These are phyloP conservation scores for Trachelus tabidus DNA, from an alignment of 2,888 invertebrate species.

Conservation along the genomic window DNA sequence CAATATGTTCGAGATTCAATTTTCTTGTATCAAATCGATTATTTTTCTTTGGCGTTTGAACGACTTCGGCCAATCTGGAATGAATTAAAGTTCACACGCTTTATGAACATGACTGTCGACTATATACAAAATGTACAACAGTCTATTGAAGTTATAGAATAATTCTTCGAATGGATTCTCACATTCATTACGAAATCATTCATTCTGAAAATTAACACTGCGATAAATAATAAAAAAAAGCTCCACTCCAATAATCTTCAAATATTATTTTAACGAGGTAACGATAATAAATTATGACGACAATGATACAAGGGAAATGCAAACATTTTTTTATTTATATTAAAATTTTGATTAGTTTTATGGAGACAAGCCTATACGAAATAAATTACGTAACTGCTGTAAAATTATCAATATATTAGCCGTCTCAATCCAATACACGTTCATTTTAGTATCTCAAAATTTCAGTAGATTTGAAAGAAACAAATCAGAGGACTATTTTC, in stretches of 20 bases:
- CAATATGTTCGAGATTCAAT: background rate
- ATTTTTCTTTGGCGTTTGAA: background rate
- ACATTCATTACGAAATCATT: too few species aligned
- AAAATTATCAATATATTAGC: background rate
- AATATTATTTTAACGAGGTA: background rate
- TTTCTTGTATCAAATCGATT: background rate
- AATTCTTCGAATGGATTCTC: too few species aligned
- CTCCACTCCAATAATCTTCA: too few species aligned
- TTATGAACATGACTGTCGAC: background rate
- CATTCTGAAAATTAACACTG: too few species aligned
- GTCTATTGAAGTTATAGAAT: too few species aligned
- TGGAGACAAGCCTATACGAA: background rate
- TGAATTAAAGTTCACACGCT: background rate
- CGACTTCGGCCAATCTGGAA: background rate
- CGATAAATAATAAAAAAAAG: too few species aligned
- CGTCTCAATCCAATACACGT: background rate
- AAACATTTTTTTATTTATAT: background rate
- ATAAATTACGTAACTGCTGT: background rate
- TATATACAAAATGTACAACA: too few species aligned
- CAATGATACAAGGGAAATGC: background rate
- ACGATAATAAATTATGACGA: background rate
- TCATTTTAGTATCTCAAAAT: background rate
- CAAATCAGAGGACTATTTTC: background rate
- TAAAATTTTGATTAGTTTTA: background rate
- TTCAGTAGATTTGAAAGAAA: background rate